Evolutionary conservation across 1,140 invertebrate species (phyloP), one percentile per base, ranked within the genome.

Genomic region (Eumaeus atala): DNA sequence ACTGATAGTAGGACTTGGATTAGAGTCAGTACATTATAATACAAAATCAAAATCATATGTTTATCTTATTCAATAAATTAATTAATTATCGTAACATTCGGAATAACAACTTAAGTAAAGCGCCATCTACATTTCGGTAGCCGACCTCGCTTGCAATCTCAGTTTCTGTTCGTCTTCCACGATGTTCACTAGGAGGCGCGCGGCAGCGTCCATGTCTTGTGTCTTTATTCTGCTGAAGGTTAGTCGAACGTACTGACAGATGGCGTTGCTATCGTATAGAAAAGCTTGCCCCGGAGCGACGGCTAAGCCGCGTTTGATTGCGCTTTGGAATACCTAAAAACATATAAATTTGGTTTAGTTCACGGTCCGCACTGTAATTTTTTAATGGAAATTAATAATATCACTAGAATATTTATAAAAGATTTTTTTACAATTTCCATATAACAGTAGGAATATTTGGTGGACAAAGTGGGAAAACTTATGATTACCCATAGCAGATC

Each of bases 241-340:
- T 12, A 92, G 88, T 53, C 94, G 81, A 48, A 95, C 77, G 69
- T 92, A 92, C 49, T 90, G 90, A 61, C 89, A 93, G 7, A 91
- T 89, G 47, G 87, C 77, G 9, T 72, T 74, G 1, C 85, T 72
- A 76, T 93, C 90, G 34, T 86, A 88, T 77, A 90, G 89, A 66
- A 94, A 95, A 0, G 90, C 91, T 53, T 90, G 91, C 0, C 93
- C 94, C 1, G 93, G 93, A 0, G 93, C 89, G 53, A 94, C 85
- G 59, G 92, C 90, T 0, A 94, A 89, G 9, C 91, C 89, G 17
- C 86, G 85, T 56, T 89, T 73, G 14, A 89, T 65, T 0, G 79
- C 81, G 0, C 70, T 77, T 36, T 72, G 58, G 55, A 84, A 81
- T 12, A 81, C 74, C 81, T 84, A 1, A 62, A 58, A 48, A 48